phyloP scores from a whole-genome alignment of 2,113 vertebrate species.

The Silurus glanis region DNA sequence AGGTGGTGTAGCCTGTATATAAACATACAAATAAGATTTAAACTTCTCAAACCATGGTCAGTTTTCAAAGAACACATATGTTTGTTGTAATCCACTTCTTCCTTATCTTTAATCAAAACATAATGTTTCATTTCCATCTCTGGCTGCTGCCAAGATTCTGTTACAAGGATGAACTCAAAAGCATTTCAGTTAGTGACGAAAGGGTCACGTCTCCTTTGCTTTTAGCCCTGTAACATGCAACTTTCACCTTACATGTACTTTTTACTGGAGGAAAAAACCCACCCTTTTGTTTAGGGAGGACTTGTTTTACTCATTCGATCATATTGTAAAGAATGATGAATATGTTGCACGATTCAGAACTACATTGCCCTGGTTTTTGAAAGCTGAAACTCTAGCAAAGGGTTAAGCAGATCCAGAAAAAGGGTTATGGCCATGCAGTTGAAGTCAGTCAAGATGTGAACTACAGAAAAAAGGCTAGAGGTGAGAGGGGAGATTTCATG shows the following conservation, averaged over 20 bases:
- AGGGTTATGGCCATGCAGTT: not conserved
- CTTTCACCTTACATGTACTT: slow-evolving; percentile 24
- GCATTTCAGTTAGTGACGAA: slow-evolving; percentile 24
- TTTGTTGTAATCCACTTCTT: slow-evolving; percentile 35
- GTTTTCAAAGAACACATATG: slow-evolving; percentile 30
- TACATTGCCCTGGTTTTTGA: not conserved
- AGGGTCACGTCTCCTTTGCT: slow-evolving; percentile 19
- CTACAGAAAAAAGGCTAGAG: slow-evolving; percentile 11
- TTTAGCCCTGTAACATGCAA: slow-evolving; percentile 9
- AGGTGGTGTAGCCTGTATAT: slow-evolving; percentile 4
- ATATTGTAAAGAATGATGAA: not conserved
- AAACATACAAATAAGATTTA: slow-evolving; percentile 23
- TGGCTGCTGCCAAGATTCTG: slow-evolving; percentile 45
- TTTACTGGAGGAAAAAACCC: not conserved
- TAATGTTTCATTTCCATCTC: slow-evolving; percentile 48
- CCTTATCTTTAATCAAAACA: slow-evolving; percentile 51
- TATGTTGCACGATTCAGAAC: not conserved
- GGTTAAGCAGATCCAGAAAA: not conserved
- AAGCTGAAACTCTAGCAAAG: not conserved
- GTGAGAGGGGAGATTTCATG: not conserved
- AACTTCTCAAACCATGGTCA: slow-evolving; percentile 18
- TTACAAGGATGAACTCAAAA: slow-evolving; percentile 42
- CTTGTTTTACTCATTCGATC: slow-evolving; percentile 33
- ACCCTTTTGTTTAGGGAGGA: slow-evolving; percentile 22
- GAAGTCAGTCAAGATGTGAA: not conserved